Base-by-base conservation (phyloP, 1,140 invertebrate genomes). In the Megalopta genalis region DNA sequence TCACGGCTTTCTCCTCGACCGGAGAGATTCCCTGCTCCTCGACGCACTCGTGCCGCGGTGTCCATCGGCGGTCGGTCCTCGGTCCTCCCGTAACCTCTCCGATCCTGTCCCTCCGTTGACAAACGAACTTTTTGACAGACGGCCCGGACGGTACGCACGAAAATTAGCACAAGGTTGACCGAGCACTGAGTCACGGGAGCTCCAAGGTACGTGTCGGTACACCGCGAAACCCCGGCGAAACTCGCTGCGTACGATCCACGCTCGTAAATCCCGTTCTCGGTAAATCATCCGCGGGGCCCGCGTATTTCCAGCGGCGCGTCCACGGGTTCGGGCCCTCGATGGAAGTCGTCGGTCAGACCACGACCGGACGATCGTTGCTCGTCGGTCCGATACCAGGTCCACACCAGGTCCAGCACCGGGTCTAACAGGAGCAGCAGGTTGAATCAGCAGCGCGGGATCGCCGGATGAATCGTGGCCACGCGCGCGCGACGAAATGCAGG, bases 401-500 rank as follows among this genome's bases (percentile, higher is more conserved):
- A 10, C 42, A 23, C 10, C 7, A 37, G 12, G 18, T 39, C n/a
- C n/a, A 10, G 18, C 46, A 16, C 27, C 71, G 46, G 32, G 32
- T 32, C 32, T 32, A 59, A 63, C 57, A 10, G 42, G n/a, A n/a
- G 14, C 59, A 27, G 23, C 57, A 42, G 60, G 46, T 72, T 72
- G n/a, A 60, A 77, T 77, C 39, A 72, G 42, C 75, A 37, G 23
- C 63, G 60, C 54, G 52, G 14, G 66, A 69, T 70, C 74, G 80
- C 18, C 39, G 57, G 25, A 49, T 10, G 67, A 54, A 69, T 67
- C 54, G 72, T 62, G 12, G 60, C 10, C 57, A 25, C 23, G 57
- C 57, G 57, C 60, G 71, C 66, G 54, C 65, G 76, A 64, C 39
- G 66, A 57, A 75, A 76, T 68, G 69, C 77, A 63, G 52, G 68